These are phyloP conservation scores for Hesperophylax magnus DNA, from an alignment of 1,140 invertebrate genomes.

Conservation along the genomic window DNA sequence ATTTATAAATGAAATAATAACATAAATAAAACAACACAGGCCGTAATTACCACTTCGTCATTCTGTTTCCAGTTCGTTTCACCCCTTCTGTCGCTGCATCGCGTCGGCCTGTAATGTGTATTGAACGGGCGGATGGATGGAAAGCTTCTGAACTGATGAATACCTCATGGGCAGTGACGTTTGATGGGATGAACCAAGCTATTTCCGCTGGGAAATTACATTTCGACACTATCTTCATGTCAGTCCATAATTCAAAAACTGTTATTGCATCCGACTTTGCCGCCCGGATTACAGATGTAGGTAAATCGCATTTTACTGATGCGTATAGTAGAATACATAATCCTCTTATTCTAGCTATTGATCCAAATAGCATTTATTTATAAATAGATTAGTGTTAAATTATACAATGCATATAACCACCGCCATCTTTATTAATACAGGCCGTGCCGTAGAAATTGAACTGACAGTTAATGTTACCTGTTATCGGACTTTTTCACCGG, in stretches of 20 bases:
- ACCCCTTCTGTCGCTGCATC: neutral
- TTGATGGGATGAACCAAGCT: conserved; percentile 43
- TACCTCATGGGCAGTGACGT: conserved; percentile 38
- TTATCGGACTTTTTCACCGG: no score
- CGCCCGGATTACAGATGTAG: neutral
- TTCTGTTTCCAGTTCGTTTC: no score
- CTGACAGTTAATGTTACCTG: no score
- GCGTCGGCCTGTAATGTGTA: neutral
- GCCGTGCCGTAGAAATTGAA: no score
- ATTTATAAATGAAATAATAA: neutral
- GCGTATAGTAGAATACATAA: no score
- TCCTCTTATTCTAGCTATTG: no score
- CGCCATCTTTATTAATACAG: no score
- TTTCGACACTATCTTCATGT: conserved; percentile 48
- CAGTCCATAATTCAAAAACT: conserved; percentile 45
- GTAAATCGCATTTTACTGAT: neutral
- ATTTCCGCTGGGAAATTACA: conserved; percentile 51
- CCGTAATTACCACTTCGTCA: no score
- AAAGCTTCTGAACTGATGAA: conserved; percentile 35
- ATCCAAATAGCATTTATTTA: no score
- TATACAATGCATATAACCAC: no score
- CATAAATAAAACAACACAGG: neutral
- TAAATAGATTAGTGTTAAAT: no score
- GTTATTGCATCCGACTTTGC: conserved; percentile 1
- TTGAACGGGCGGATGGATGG: neutral